These are phyloP conservation scores for Dryoscopus gambensis DNA, from an alignment of 2,113 vertebrate genomes.

Conservation along the genomic window DNA sequence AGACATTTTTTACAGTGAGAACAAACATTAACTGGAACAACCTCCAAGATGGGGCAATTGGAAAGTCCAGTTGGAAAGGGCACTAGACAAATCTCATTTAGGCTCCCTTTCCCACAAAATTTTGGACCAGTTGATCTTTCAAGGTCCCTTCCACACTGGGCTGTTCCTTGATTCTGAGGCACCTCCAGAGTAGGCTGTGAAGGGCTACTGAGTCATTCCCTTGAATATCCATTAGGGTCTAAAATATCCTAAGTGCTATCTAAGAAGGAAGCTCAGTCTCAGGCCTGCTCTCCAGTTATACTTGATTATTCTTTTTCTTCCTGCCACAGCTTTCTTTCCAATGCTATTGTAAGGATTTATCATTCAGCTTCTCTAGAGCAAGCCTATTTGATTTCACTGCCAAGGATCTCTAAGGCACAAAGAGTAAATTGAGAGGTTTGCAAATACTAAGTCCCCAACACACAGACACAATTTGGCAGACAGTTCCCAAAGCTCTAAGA, in stretches of 20 bases:
- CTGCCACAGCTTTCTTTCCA: neutral
- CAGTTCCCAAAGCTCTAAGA: neutral
- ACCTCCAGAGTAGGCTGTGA: neutral
- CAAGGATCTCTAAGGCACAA: neutral
- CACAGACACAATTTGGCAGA: neutral
- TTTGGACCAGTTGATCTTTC: neutral
- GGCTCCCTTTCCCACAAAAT: neutral
- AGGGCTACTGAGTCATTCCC: neutral
- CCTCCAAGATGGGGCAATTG: neutral
- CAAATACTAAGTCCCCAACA: neutral
- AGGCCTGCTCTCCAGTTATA: neutral
- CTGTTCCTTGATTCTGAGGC: neutral
- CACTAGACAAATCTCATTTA: neutral
- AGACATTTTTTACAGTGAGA: neutral
- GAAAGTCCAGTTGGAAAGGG: neutral
- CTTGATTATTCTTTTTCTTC: neutral
- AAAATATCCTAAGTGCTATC: neutral
- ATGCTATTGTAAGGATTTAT: neutral
- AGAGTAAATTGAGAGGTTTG: neutral
- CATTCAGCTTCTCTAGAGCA: neutral
- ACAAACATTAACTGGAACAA: neutral
- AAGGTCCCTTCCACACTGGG: neutral
- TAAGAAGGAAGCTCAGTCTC: neutral
- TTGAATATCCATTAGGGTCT: neutral
- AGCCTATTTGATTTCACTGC: accelerated